Evolutionary conservation across 2,797 vertebrate genomes (phyloP), one percentile per base, ranked within the genome.

Genomic region (Lacerta bilineata): DNA sequence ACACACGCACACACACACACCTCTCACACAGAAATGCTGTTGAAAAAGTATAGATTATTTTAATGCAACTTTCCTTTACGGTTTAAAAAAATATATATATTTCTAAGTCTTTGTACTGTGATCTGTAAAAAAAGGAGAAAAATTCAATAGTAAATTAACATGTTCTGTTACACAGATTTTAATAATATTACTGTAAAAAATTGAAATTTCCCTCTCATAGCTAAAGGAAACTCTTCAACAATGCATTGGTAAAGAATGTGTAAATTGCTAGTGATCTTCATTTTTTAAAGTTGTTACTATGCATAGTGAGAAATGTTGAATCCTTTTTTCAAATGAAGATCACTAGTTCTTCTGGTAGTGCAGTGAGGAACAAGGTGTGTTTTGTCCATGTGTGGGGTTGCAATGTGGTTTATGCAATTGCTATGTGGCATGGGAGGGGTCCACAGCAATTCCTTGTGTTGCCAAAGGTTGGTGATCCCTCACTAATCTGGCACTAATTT

Each of bases 61-160:
- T 84, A 88, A 91, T 15, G 80, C 29, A 79, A 61, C 84, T 36
- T 11, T 27, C 15, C 36, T 13, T 89, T 79, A 71, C 6, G 86
- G 8, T 79, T 90, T 87, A 84, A 87, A 89, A 91, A 89, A 89
- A 33, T 33, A 33, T 85, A 87, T 91, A 84, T 77, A 74, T 81
- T 83, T 61, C 41, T 25, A 33, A 81, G 84, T 2, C 2, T 76
- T 90, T 78, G 78, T 75, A 6, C 3, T 84, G 39, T 69, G 82
- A 81, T 33, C 85, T 33, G 69, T 71, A n/a, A n/a, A 61, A 20
- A 50, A 13, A 13, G 10, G 2, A 13, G 3, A 84, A 90, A 93
- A 95, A 91, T 91, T 59, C 18, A 85, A 78, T 17, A 55, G 2
- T 86, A 83, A 93, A 90, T 90, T 89, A 93, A 82, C 18, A 83